Conservation (phyloP, 2,888 invertebrate species). For the Ligdia adustata region DNA sequence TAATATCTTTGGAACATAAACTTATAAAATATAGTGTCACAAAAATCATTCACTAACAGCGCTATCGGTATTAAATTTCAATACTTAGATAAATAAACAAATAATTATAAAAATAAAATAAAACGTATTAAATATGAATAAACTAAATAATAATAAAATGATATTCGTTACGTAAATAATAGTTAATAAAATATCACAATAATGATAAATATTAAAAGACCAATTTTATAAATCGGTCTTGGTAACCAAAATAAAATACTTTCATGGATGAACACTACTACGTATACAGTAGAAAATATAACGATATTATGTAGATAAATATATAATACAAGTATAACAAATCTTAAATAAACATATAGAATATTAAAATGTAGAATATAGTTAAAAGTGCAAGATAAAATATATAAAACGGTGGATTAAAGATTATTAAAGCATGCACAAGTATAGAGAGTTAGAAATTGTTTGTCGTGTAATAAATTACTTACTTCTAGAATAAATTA, state of each 20-base stretch:
- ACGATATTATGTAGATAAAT: too few relatives aligned
- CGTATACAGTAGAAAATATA: too few relatives aligned
- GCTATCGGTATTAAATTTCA: conserved; percentile 19
- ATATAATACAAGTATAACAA: too few relatives aligned
- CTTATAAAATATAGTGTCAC: conserved; percentile 42
- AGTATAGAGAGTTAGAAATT: conserved; percentile 37
- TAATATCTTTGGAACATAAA: conserved; percentile 74
- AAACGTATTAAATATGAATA: conserved; percentile 27
- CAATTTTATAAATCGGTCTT: conserved; percentile 52
- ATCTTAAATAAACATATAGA: conserved; percentile 11
- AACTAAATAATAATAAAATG: conserved; percentile 35
- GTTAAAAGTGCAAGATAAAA: too few relatives aligned
- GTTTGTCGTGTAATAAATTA: conserved; percentile 43
- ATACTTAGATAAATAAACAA: conserved; percentile 25
- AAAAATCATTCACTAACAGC: conserved; percentile 42
- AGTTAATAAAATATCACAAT: conserved; percentile 26
- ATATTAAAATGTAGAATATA: conserved; percentile 38
- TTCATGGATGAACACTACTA: neutral
- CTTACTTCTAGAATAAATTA: conserved; percentile 52
- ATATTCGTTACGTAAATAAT: conserved; percentile 23
- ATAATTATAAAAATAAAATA: conserved; percentile 32
- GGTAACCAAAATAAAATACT: conserved; percentile 34
- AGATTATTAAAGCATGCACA: conserved; percentile 26
- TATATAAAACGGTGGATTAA: conserved; percentile 55
- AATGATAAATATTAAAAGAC: conserved; percentile 28